Evolutionary conservation across 2,797 vertebrate species (phyloP).

Genomic region (Oryzias sinensis): DNA sequence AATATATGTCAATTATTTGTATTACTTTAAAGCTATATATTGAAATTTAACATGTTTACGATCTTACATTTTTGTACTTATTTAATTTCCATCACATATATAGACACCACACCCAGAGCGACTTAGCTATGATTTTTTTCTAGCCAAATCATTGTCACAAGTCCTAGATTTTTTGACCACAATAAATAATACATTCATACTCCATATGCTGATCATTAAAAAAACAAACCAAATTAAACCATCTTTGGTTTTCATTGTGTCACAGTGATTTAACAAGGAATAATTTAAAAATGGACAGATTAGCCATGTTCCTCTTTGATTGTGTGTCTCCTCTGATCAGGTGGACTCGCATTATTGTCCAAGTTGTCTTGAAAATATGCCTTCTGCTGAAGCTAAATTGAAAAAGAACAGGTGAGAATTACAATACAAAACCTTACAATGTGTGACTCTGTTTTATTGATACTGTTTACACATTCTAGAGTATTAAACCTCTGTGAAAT

Average conservation of each 20-base stretch:
- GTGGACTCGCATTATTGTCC: conserved; percentile 99
- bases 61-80: not conserved
- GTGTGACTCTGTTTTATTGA: not conserved
- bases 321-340: conserved; percentile 61
- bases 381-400: conserved; percentile 96
- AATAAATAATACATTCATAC: no score
- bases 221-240: not conserved
- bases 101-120: conserved; percentile 63
- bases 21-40: not conserved
- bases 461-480: no score
- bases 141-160: not conserved
- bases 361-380: conserved; percentile 99
- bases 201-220: no score
- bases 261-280: not conserved
- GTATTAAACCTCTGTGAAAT: not conserved
- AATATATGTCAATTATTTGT: rapidly evolving
- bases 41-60: not conserved
- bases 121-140: not conserved
- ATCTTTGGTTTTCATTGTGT: not conserved
- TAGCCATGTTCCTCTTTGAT: not conserved
- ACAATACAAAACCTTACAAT: not conserved
- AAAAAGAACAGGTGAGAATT: conserved; percentile 95
- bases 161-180: not conserved
- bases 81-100: conserved; percentile 11
- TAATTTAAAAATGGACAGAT: no score